Evolutionary conservation across 2,888 invertebrate species (phyloP).

Genomic region (Elysia crispata): DNA sequence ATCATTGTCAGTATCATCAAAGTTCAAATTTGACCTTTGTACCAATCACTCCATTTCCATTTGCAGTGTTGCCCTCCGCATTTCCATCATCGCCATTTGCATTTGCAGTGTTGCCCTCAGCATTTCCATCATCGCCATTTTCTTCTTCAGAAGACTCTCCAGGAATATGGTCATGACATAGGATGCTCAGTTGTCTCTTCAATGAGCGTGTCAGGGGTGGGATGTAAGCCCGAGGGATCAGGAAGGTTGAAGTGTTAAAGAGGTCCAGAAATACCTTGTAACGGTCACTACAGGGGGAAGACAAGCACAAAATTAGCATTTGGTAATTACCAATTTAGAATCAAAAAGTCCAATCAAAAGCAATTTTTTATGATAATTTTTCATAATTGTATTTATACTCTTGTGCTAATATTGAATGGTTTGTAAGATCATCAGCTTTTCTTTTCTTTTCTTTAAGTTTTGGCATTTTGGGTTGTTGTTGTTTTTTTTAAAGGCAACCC

Average conservation of each 20-base stretch:
- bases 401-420: too few relatives aligned
- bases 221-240: constrained; percentile 93
- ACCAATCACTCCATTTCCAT: too few relatives aligned
- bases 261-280: constrained; percentile 99
- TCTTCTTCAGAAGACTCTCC: constrained; percentile 36
- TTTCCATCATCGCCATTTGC: constrained; percentile 21
- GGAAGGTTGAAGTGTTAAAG: constrained; percentile 96
- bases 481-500: too few relatives aligned
- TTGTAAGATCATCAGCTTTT: too few relatives aligned
- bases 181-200: constrained; percentile 83
- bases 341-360: too few relatives aligned
- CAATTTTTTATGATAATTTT: too few relatives aligned
- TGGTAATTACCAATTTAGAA: too few relatives aligned
- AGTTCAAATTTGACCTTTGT: constrained; percentile 24
- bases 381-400: too few relatives aligned
- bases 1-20: neutral
- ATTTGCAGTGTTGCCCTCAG: neutral
- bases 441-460: too few relatives aligned
- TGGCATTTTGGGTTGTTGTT: too few relatives aligned
- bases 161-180: constrained; percentile 54
- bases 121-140: constrained; percentile 42
- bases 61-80: neutral
- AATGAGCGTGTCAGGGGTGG: constrained; percentile 91
- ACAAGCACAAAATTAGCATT: too few relatives aligned
- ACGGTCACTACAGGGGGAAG: constrained; percentile 86